These are phyloP conservation scores for Cherax quadricarinatus DNA, from an alignment of 1,140 invertebrate species.

Conservation along the genomic window DNA sequence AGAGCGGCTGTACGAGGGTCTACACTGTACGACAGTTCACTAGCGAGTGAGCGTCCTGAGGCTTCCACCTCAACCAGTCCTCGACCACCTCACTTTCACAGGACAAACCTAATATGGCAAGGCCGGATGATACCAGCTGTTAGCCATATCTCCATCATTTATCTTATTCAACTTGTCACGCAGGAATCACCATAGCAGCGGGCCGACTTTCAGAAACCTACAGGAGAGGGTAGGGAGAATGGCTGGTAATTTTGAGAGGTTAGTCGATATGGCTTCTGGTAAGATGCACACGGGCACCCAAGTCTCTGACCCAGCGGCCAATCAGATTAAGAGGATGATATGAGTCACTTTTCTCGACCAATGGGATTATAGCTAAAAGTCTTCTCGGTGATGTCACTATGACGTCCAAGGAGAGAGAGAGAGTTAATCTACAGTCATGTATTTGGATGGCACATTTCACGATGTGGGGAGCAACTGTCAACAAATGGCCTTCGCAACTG, in stretches of 20 bases:
- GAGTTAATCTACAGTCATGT: slow-evolving; percentile 23
- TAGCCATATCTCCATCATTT: slow-evolving; percentile 37
- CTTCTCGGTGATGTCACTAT: slow-evolving; percentile 65
- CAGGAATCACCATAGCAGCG: background rate
- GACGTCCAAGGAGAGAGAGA: slow-evolving; percentile 46
- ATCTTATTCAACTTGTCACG: slow-evolving; percentile 7
- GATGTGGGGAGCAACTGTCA: background rate
- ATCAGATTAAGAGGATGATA: slow-evolving; percentile 52
- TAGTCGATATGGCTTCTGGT: slow-evolving; percentile 22
- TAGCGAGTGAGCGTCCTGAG: slow-evolving; percentile 31
- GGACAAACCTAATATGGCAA: slow-evolving; percentile 67
- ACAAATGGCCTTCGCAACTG: background rate
- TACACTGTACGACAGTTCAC: slow-evolving; percentile 39
- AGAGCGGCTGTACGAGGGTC: slow-evolving; percentile 25
- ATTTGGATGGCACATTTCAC: slow-evolving; percentile 39
- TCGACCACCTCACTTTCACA: slow-evolving; percentile 64
- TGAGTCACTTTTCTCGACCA: slow-evolving; percentile 52
- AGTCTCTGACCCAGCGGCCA: slow-evolving; percentile 52
- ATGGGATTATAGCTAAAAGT: slow-evolving; percentile 45
- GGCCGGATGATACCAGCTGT: slow-evolving; percentile 68
- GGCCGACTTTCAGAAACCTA: slow-evolving; percentile 24
- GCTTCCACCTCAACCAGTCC: slow-evolving; percentile 26
- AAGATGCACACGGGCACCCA: slow-evolving; percentile 58
- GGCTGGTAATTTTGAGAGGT: background rate
- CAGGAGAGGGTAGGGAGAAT: background rate